Evolutionary conservation across 2,797 vertebrate genomes (phyloP).

Genomic region (Rhyacichthys aspro): DNA sequence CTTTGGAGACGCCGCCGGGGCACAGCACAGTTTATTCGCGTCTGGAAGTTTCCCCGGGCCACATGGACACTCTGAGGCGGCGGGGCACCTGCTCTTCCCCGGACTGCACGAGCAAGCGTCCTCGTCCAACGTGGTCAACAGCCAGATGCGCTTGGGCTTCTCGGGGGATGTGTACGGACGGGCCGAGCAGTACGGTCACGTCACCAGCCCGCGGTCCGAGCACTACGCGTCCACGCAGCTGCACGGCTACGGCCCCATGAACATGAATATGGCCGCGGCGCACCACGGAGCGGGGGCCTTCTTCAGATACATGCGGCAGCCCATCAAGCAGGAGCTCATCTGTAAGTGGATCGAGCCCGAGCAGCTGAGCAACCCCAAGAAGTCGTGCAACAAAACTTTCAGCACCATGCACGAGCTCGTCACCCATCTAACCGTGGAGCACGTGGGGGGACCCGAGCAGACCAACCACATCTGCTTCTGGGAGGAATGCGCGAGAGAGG

Average conservation of each 20-base stretch:
- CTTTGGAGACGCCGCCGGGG: conserved; percentile 93
- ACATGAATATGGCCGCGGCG: conserved; percentile 97
- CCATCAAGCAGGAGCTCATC: conserved; percentile 97
- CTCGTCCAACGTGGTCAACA: conserved; percentile 96
- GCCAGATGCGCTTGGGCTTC: conserved; percentile 98
- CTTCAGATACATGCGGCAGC: conserved; percentile 96
- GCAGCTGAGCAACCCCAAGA: conserved; percentile 95
- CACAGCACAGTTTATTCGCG: conserved; percentile 91
- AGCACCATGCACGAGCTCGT: conserved; percentile 97
- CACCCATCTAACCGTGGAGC: conserved; percentile 93
- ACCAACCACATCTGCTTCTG: conserved; percentile 93
- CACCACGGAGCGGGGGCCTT: conserved; percentile 97
- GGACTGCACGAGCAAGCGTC: conserved; percentile 97
- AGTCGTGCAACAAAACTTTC: conserved; percentile 99
- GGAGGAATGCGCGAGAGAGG: conserved; percentile 92
- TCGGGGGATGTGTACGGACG: conserved; percentile 99
- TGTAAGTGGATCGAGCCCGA: conserved; percentile 99
- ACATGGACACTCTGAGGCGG: conserved; percentile 93
- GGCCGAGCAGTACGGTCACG: conserved; percentile 96
- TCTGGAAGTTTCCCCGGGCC: conserved; percentile 93
- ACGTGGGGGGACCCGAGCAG: conserved; percentile 92
- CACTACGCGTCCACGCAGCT: conserved; percentile 96
- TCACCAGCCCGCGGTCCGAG: conserved; percentile 95
- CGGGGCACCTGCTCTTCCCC: conserved; percentile 97
- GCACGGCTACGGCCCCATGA: conserved; percentile 98